phyloP scores from a whole-genome alignment of 2,888 invertebrate genomes.

The Leptura quadrifasciata region DNA sequence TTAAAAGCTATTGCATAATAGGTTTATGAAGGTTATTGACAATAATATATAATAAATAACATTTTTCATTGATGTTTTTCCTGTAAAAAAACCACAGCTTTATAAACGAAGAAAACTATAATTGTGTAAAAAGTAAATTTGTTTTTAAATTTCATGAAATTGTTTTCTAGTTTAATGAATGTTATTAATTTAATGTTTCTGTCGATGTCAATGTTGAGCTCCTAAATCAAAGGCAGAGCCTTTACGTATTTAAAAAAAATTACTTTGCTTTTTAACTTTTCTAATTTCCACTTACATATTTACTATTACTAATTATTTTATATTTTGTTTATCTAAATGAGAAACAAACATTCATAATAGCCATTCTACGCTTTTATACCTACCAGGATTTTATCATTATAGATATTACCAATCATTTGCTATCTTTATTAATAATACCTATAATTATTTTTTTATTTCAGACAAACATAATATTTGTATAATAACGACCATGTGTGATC shows the following conservation, averaged over 20 bases:
- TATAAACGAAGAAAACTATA: not conserved
- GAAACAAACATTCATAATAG: too few relatives aligned
- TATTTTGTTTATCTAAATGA: too few relatives aligned
- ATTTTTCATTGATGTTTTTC: not conserved
- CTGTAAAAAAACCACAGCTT: not conserved
- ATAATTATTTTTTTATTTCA: not conserved
- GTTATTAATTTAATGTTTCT: not conserved
- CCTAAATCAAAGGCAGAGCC: too few relatives aligned
- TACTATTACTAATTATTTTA: too few relatives aligned
- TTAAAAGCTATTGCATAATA: constrained; percentile 32
- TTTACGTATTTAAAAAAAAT: not conserved
- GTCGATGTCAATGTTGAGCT: not conserved
- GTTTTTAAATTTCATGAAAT: not conserved
- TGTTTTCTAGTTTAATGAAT: not conserved
- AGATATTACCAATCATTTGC: too few relatives aligned
- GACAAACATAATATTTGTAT: not conserved
- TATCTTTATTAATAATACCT: not conserved
- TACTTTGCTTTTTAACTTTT: not conserved
- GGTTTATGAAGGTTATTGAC: constrained; percentile 23
- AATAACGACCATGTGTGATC: not conserved
- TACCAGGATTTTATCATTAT: too few relatives aligned
- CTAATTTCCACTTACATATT: not conserved
- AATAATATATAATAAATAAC: not conserved
- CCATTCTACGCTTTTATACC: too few relatives aligned
- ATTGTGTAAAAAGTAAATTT: not conserved